Base-by-base conservation (phyloP, 2,888 invertebrate species). In the Macaria liturata region DNA sequence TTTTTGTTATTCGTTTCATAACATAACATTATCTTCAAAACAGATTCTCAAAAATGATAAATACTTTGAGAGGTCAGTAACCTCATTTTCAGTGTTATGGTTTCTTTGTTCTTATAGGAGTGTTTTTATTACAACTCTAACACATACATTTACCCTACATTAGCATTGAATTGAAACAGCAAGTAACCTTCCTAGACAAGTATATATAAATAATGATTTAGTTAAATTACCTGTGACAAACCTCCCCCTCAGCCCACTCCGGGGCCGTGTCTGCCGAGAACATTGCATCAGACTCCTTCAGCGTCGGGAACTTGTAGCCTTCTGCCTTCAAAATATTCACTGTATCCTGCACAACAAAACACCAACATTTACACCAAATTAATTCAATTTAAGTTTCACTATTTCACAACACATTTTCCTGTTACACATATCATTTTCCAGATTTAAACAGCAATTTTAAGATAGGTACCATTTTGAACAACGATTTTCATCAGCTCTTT, bases 281-380 rank as follows among this genome's bases (percentile, higher is more conserved):
- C 99, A 99, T 99, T 43, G 99, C 99, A 88, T 99, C 99, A 57
- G 98, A 97, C 88, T 99, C 99, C 78, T 97, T 97, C 54, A 98
- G 86, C 42, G 94, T 93, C 0, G 98, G 98, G 81, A 99, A 98
- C 70, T 95, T 95, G 84, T 95, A 96, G 40, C 98, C 98, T 92
- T 99, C 98, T 46, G 97, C 94, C 90, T 98, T 99, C 93, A 99
- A 94, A 70, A 98, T 95, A 76, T 96, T 97, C 88, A 98, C 96
- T 1, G 97, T 97, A 83, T 99, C 99, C 95, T 98, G 57, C 46
- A 64, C 51, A 78, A 76, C 52, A 77, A 80, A 67, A 9, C 59
- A 49, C 47, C 20, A 3, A 4, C 4, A 6, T 37, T 1, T 2
- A 37, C 34, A 37, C 34, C 34, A 37, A 1, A 1, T 37, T 37